These are phyloP conservation scores for Lepus americanus DNA, from an alignment of 2,113 vertebrate genomes.

Conservation along the genomic window DNA sequence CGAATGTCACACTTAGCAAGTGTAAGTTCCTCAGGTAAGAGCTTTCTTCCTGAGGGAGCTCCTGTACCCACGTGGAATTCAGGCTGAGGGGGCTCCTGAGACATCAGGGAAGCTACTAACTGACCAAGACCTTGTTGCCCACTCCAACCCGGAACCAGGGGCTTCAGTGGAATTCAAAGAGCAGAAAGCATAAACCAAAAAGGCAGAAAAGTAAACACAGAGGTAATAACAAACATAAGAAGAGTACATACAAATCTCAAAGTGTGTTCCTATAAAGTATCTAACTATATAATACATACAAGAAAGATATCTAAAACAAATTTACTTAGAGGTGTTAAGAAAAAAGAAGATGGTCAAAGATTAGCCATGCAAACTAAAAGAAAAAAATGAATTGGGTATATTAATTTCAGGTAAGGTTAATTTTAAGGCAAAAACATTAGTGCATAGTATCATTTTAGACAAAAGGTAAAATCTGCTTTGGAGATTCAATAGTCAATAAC, in stretches of 20 bases:
- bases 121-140: background rate
- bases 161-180: background rate
- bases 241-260: background rate
- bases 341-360: background rate
- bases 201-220: background rate
- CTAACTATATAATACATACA: background rate
- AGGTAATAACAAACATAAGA: background rate
- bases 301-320: background rate
- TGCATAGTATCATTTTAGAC: background rate
- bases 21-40: background rate
- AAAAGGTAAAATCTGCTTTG: background rate
- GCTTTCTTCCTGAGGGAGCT: background rate
- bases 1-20: background rate
- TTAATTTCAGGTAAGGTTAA: conserved; percentile 41
- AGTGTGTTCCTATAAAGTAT: background rate
- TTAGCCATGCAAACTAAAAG: background rate
- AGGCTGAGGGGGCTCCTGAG: background rate
- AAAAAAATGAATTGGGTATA: background rate
- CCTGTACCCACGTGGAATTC: background rate
- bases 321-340: background rate
- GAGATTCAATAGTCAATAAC: background rate
- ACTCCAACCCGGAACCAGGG: background rate
- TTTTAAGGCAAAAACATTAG: background rate
- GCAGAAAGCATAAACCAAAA: background rate
- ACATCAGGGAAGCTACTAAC: background rate